Evolutionary conservation across 2,888 invertebrate species (phyloP).

Genomic region (Cryptus viduatorius): DNA sequence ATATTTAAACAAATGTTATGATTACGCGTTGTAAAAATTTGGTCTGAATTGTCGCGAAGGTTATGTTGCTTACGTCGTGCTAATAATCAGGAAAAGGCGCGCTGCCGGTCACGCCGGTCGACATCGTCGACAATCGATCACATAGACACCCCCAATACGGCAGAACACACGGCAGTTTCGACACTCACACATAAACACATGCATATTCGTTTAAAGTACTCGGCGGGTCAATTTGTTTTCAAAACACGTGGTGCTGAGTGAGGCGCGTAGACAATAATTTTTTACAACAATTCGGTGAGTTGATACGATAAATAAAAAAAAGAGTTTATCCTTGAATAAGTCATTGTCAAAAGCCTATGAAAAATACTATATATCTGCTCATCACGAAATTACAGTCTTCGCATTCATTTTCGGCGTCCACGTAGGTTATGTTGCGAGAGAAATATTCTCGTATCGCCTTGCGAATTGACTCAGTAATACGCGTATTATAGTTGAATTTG

Average conservation of each 20-base stretch:
- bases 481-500: too few species aligned
- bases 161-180: neutral
- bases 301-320: neutral
- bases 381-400: neutral
- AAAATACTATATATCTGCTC: neutral
- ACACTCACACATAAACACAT: too few species aligned
- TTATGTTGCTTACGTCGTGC: slow-evolving; percentile 1
- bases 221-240: slow-evolving; percentile 58
- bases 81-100: neutral
- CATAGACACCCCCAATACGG: too few species aligned
- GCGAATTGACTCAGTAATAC: too few species aligned
- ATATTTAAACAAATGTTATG: neutral
- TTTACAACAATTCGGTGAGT: slow-evolving; percentile 3
- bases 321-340: neutral
- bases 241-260: slow-evolving; percentile 55
- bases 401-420: neutral
- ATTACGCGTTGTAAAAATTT: neutral
- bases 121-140: neutral
- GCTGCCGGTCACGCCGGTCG: neutral
- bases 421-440: neutral
- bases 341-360: neutral
- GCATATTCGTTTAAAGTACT: neutral
- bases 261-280: neutral
- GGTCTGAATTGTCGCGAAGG: neutral
- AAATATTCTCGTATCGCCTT: neutral